A percentile compares a stretch with the other conserved stretches of the same genome.
phyloP scores from a whole-genome alignment of 2,113 vertebrate species.

The Camelus dromedarius region DNA sequence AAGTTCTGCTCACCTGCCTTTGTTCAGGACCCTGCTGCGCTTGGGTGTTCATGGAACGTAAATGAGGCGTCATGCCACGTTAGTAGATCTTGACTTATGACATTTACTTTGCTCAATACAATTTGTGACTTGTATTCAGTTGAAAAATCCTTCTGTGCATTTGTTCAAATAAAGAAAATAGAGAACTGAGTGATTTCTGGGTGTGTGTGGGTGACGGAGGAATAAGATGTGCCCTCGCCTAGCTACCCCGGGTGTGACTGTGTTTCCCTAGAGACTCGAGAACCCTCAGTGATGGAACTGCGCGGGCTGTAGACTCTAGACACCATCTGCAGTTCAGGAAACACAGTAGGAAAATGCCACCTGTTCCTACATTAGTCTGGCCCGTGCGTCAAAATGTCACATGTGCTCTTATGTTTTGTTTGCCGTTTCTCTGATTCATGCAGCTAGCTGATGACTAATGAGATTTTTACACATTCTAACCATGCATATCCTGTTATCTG shows the following conservation, averaged over 20 bases:
- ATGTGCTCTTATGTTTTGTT: not conserved
- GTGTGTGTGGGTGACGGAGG: not conserved
- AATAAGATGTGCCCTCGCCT: not conserved
- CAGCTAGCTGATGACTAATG: slow-evolving; percentile 12
- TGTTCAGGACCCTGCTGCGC: not conserved
- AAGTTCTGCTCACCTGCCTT: not conserved
- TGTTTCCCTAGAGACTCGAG: not conserved
- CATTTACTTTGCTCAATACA: not conserved
- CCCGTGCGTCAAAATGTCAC: not conserved
- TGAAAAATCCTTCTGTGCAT: not conserved
- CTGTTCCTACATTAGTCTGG: not conserved
- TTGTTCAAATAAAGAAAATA: not conserved
- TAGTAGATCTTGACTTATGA: not conserved
- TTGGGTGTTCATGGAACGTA: not conserved
- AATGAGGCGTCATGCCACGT: accelerated
- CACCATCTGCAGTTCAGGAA: slow-evolving; percentile 38
- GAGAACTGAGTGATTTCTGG: not conserved
- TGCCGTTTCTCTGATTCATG: not conserved
- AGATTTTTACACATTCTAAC: not conserved
- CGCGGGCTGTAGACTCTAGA: not conserved
- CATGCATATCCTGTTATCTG: not conserved
- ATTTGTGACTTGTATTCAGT: not conserved
- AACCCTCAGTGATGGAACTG: not conserved
- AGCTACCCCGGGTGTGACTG: not conserved
- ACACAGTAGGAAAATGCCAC: slow-evolving; percentile 10